Percentiles rank a stretch among this genome's conserved stretches.
Evolutionary conservation across 92 coral and sea anemone genomes (phyloP).

Genomic region (Parazoanthus swiftii): DNA sequence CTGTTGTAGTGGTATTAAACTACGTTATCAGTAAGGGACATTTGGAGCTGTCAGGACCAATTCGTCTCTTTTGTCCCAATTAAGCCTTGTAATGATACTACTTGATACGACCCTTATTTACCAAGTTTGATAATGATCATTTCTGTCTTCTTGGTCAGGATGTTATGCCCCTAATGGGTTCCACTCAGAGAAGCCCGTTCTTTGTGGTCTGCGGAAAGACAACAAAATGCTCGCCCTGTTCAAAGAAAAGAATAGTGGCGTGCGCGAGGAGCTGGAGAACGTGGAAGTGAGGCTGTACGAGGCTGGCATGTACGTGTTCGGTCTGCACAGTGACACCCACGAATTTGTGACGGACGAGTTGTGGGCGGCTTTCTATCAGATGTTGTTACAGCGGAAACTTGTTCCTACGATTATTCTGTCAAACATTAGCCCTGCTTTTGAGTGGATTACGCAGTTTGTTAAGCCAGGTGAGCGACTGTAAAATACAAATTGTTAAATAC

Average conservation of each 20-base stretch:
- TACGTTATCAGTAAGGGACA: too few species aligned
- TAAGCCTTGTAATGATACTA: not conserved
- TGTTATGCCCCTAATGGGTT: constrained; percentile 78
- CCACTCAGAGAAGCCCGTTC: constrained; percentile 73
- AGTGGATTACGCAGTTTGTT: constrained; percentile 36
- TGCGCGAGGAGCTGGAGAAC: constrained; percentile 62
- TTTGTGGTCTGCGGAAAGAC: constrained; percentile 62
- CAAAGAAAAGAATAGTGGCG: constrained; percentile 49
- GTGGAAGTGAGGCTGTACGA: constrained; percentile 68
- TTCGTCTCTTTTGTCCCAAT: not conserved
- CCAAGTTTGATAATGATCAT: not conserved
- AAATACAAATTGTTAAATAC: not conserved
- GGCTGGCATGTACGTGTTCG: constrained; percentile 68
- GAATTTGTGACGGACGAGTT: constrained; percentile 65
- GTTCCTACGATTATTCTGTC: constrained; percentile 64
- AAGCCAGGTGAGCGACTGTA: constrained; percentile 24
- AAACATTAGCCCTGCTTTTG: constrained; percentile 52
- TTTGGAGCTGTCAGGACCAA: not conserved
- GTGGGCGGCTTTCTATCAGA: constrained; percentile 77
- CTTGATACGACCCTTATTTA: not conserved
- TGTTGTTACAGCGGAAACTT: constrained; percentile 55
- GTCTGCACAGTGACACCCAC: constrained; percentile 46
- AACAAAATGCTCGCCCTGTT: constrained; percentile 65
- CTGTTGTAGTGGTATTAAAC: not conserved
- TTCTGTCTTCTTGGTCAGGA: constrained; percentile 18